A percentile compares a stretch with the other conserved stretches of the same genome.
Conservation (phyloP, 2,888 invertebrate genomes). For the Calliopum simillimum region DNA sequence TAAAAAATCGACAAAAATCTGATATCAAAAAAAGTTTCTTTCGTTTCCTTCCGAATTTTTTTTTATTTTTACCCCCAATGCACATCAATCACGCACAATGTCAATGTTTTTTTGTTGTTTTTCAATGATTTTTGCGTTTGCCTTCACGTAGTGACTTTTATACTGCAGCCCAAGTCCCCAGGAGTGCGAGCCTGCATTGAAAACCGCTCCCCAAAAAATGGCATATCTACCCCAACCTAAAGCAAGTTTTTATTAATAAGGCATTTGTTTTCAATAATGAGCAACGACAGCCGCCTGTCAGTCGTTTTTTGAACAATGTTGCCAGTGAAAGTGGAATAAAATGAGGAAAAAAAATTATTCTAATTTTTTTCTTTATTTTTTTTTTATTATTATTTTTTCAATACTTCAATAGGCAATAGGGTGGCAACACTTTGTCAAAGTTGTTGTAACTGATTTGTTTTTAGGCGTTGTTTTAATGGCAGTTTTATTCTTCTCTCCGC, state of each 20-base stretch:
- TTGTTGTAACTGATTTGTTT: conserved; percentile 37
- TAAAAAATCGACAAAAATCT: not conserved
- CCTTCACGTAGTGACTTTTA: not conserved
- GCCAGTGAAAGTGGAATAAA: too few species aligned
- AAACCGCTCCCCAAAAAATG: too few species aligned
- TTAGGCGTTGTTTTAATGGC: not conserved
- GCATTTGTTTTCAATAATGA: conserved; percentile 46
- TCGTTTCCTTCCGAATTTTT: not conserved
- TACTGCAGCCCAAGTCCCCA: too few species aligned
- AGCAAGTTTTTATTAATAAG: conserved; percentile 47
- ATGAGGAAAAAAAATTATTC: too few species aligned
- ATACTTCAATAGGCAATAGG: conserved; percentile 7
- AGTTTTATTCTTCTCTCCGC: not conserved
- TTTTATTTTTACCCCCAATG: not conserved
- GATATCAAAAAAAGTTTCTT: not conserved
- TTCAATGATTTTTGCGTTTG: conserved; percentile 2
- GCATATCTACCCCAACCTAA: too few species aligned
- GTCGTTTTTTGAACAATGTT: not conserved
- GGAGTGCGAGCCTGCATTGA: too few species aligned
- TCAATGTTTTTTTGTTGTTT: too few species aligned
- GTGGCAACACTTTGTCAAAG: conserved; percentile 41
- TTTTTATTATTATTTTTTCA: conserved; percentile 28
- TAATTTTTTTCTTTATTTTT: conserved; percentile 26
- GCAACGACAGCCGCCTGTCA: conserved; percentile 46
- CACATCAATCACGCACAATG: conserved; percentile 45